Base-by-base conservation (phyloP, 37 sponge, comb jelly and placozoan genomes). In the Crambe crambe region DNA sequence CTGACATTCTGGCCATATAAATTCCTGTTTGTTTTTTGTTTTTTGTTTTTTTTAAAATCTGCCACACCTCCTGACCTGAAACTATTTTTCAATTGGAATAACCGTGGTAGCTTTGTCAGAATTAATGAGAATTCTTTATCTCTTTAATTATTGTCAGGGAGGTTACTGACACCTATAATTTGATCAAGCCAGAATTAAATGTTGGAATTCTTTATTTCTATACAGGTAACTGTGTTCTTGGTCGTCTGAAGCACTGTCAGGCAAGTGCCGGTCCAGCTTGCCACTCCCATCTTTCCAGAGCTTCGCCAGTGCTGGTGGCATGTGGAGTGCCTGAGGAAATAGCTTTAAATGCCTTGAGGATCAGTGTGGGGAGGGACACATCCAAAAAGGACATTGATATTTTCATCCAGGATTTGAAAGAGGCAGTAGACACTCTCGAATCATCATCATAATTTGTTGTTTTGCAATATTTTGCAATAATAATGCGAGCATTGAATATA, bases 321-420 rank as follows among this genome's bases (percentile, higher is more conserved):
- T 70, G 61, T 58, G 92, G 92, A 37, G 74, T 91, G 22, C 69
- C 85, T 21, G 63, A 60, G 30, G 82, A 88, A 1, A 58, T 88
- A 17, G 93, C 89, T 8, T 20, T 27, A 34, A 85, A 84, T 64
- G 82, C 93, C 2, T 57, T 92, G 31, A 61, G 93, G 35, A 37
- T 92, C 25, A 86, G 86, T 1, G 67, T 88, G 21, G 93, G 93
- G 5, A 70, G 89, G 23, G 69, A 85, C 27, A 92, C 93, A 27
- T 72, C 75, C 26, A 84, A 54, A 26, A 57, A 41, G 17, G 93
- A 92, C 51, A 83, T 92, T 74, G 83, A 84, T 42, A 20, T 73
- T 2, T 87, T 85, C 70, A 51, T 92, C 1, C 30, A 42, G 5
- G 93, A 92, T 40, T 69, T 79, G 35, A 79, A 47, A 44, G 66